phyloP scores from a whole-genome alignment of 2,797 vertebrate species.

The Vireo griseus region DNA sequence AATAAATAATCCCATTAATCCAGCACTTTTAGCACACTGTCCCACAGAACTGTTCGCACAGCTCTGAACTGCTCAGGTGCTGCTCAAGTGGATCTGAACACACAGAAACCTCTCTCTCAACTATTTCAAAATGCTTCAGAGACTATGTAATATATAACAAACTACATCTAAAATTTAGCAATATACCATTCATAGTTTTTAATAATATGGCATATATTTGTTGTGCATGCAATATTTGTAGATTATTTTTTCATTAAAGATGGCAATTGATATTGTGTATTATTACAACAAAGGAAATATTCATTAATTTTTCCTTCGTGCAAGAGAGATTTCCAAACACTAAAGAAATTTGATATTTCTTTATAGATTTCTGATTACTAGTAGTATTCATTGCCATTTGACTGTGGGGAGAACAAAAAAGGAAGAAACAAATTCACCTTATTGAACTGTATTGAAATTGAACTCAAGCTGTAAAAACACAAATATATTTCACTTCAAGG shows the following conservation, averaged over 20 bases:
- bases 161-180: background rate
- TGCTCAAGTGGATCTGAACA: background rate
- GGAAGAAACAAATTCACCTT: background rate
- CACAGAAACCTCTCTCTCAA: background rate
- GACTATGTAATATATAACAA: background rate
- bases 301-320: background rate
- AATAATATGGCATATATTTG: background rate
- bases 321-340: background rate
- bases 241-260: background rate
- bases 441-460: background rate
- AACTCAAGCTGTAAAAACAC: background rate
- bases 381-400: background rate
- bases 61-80: background rate
- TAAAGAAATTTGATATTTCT: background rate
- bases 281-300: background rate
- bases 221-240: background rate
- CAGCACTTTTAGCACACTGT: background rate
- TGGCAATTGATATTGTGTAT: background rate
- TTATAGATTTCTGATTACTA: background rate
- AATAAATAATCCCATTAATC: background rate
- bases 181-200: background rate
- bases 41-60: background rate
- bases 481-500: background rate
- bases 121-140: background rate
- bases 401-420: background rate